phyloP scores from a whole-genome alignment of 2,797 vertebrate species.

The Hydrolagus colliei region DNA sequence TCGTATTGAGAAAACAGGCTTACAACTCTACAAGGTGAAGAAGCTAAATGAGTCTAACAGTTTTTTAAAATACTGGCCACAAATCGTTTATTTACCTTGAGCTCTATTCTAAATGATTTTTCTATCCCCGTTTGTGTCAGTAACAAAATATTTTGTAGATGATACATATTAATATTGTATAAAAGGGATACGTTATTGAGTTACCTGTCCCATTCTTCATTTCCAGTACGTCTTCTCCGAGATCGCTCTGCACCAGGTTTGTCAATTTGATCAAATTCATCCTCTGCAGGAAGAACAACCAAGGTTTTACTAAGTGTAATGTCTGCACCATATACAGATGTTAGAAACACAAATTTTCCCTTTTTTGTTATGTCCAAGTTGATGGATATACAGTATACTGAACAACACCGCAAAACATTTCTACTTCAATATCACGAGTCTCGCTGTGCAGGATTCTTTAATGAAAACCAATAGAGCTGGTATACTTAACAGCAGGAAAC shows the following conservation, averaged over 20 bases:
- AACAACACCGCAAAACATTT: no score
- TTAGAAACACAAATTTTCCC: neutral
- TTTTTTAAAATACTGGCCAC: neutral
- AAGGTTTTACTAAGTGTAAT: neutral
- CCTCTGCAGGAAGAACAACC: constrained; percentile 62
- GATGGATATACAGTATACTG: no score
- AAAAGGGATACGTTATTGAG: neutral
- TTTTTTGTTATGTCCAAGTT: no score
- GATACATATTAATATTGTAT: neutral
- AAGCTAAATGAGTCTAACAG: neutral
- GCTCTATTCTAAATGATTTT: neutral
- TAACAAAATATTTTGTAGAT: neutral
- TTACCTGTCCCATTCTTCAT: constrained; percentile 83
- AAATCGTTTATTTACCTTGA: neutral
- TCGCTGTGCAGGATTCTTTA: neutral
- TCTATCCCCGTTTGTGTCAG: neutral
- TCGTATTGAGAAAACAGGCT: neutral
- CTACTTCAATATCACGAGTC: no score
- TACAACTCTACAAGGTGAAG: neutral
- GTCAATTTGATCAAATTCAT: constrained; percentile 88
- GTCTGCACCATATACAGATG: neutral
- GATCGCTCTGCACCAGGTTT: constrained; percentile 93
- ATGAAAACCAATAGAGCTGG: neutral
- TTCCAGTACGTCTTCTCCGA: constrained; percentile 81
- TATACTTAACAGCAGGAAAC: neutral